Evolutionary conservation across 2,888 invertebrate genomes (phyloP).

Genomic region (Andrena bucephala): DNA sequence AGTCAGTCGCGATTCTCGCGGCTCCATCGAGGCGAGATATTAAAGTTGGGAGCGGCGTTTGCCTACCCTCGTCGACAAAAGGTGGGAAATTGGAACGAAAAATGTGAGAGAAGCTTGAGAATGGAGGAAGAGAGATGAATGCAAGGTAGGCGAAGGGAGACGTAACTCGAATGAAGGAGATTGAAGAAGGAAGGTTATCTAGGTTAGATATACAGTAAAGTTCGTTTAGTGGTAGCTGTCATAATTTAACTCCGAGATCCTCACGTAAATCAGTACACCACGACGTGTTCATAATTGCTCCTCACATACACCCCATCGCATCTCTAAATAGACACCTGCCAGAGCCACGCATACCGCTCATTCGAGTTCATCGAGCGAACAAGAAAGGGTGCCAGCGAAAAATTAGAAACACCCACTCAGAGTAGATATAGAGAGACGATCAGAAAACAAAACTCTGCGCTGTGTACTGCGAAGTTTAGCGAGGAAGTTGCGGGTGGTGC

Average conservation of each 20-base stretch:
- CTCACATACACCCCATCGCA: neutral
- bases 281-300: neutral
- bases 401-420: neutral
- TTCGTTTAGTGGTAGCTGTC: neutral
- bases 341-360: no score
- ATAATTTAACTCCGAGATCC: neutral
- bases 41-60: conserved; percentile 56
- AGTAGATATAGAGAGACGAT: neutral
- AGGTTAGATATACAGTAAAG: neutral
- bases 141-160: neutral
- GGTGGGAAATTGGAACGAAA: conserved; percentile 24
- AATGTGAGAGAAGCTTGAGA: conserved; percentile 8
- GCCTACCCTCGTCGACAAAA: conserved; percentile 16
- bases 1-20: conserved; percentile 54
- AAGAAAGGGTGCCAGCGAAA: conserved; percentile 10
- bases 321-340: neutral
- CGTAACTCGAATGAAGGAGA: neutral
- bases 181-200: neutral
- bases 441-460: conserved; percentile 3
- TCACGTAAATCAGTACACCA: neutral
- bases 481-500: conserved; percentile 4
- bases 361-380: neutral
- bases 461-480: neutral
- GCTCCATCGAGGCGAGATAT: conserved; percentile 63
- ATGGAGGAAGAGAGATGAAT: neutral